These are phyloP conservation scores for Linepithema humile DNA, from an alignment of 1,140 invertebrate species.

Conservation along the genomic window DNA sequence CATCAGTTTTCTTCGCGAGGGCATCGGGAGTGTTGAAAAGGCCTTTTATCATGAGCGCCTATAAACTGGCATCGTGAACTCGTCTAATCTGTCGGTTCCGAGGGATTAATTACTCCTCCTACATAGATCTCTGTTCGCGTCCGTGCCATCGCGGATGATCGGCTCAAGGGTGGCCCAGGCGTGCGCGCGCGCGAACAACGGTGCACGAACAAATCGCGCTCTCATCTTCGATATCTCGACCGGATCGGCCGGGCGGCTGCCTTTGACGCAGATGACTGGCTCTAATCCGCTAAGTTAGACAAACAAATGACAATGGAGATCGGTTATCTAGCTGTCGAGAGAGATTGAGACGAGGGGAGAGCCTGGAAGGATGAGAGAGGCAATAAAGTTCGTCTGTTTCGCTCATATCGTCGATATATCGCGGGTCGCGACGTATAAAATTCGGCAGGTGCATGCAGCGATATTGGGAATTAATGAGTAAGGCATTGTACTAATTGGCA, in stretches of 20 bases:
- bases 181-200: no score
- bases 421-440: background rate
- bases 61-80: slow-evolving; percentile 46
- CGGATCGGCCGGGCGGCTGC: slow-evolving; percentile 70
- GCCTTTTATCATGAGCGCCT: slow-evolving; percentile 8
- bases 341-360: slow-evolving; percentile 57
- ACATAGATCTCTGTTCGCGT: slow-evolving; percentile 60
- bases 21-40: background rate
- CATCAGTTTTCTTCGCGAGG: background rate
- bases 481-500: slow-evolving; percentile 80
- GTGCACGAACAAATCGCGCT: slow-evolving; percentile 63
- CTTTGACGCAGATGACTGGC: slow-evolving; percentile 76
- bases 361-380: background rate
- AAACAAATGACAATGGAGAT: slow-evolving; percentile 83
- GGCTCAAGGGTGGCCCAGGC: slow-evolving; percentile 73
- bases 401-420: slow-evolving; percentile 8
- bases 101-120: slow-evolving; percentile 77
- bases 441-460: slow-evolving; percentile 75
- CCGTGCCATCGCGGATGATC: slow-evolving; percentile 52
- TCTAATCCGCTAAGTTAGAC: slow-evolving; percentile 76
- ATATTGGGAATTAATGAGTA: slow-evolving; percentile 76
- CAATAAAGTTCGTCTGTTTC: slow-evolving; percentile 5
- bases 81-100: slow-evolving; percentile 16
- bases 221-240: slow-evolving; percentile 70
- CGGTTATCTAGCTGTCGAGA: slow-evolving; percentile 59